Evolutionary conservation across 2,113 vertebrate species (phyloP).

Genomic region (Oceanites oceanicus): DNA sequence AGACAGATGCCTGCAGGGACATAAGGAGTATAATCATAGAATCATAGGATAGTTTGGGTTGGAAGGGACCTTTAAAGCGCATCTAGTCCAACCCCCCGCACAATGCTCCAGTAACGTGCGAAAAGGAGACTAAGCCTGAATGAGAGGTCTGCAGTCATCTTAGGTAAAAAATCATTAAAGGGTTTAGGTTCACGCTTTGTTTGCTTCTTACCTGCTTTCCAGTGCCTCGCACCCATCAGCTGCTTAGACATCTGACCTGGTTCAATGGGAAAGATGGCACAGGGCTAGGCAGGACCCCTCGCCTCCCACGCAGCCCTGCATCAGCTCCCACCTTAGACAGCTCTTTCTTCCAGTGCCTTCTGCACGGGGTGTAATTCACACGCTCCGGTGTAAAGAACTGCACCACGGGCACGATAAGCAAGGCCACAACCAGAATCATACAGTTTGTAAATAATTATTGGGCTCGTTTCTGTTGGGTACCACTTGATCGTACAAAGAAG

Average conservation of each 20-base stretch:
- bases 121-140: not conserved
- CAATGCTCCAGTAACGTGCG: rapidly evolving
- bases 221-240: not conserved
- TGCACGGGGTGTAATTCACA: not conserved
- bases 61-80: not conserved
- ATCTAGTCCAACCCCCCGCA: not conserved
- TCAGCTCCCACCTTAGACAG: rapidly evolving
- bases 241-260: not conserved
- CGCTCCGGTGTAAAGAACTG: rapidly evolving
- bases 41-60: not conserved
- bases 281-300: not conserved
- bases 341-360: not conserved
- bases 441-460: not conserved
- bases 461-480: not conserved
- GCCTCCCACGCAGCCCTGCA: rapidly evolving
- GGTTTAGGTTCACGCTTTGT: not conserved
- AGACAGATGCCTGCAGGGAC: not conserved
- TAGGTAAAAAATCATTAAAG: not conserved
- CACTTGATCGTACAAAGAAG: not conserved
- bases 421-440: not conserved
- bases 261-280: rapidly evolving
- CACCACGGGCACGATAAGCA: rapidly evolving
- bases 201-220: not conserved
- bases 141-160: not conserved
- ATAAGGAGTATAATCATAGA: not conserved